Evolutionary conservation across 2,888 invertebrate species (phyloP).

Genomic region (Zootermopsis nevadensis): DNA sequence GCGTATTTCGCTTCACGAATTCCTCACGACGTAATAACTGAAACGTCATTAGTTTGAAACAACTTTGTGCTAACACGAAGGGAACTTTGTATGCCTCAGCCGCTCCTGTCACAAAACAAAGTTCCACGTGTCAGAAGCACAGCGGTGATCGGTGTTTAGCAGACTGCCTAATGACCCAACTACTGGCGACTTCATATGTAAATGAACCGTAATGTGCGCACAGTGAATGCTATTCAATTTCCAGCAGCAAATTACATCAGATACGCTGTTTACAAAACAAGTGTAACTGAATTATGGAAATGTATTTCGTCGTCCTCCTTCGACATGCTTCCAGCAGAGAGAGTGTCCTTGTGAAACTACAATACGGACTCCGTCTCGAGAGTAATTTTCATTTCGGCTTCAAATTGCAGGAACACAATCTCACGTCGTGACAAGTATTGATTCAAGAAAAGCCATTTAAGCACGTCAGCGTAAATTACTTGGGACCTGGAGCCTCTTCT

Average conservation of each 20-base stretch:
- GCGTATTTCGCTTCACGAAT: no score
- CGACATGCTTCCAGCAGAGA: not conserved
- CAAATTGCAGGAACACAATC: no score
- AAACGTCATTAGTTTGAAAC: no score
- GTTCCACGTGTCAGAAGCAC: not conserved
- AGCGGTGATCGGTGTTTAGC: not conserved
- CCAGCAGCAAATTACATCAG: not conserved
- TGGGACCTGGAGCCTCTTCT: no score
- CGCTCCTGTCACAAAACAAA: not conserved
- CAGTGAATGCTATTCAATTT: not conserved
- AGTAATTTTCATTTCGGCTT: no score
- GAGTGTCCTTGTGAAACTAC: no score
- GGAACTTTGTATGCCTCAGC: not conserved
- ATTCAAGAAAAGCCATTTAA: no score
- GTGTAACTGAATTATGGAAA: not conserved
- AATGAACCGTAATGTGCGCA: not conserved
- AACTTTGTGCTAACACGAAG: not conserved
- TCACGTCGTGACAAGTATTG: no score
- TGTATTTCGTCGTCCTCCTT: not conserved
- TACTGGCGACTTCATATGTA: constrained; percentile 11
- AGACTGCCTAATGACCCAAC: not conserved
- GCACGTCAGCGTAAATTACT: no score
- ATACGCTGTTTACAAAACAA: not conserved
- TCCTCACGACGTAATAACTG: no score
- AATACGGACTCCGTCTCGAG: no score